Evolutionary conservation across 2,888 invertebrate genomes (phyloP), one percentile per base, ranked within the genome.

Genomic region (Perizoma flavofasciatum): DNA sequence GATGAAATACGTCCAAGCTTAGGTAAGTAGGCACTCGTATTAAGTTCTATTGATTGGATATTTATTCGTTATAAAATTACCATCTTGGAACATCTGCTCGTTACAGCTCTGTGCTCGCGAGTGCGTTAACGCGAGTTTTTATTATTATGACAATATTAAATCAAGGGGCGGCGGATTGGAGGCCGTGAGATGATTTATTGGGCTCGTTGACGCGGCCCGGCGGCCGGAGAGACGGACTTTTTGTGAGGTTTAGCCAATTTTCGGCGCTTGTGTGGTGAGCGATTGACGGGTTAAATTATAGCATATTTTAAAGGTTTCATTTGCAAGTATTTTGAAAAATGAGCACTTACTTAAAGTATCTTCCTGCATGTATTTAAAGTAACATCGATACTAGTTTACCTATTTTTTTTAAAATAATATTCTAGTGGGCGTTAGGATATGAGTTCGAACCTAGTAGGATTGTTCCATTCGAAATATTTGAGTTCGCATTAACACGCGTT

Each of bases 61-160:
- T 52, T 51, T 41, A 43, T 47, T 50, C 50, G 4, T 7, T 56
- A 49, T 22, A 5, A 37, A 3, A 6, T 52, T 58, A 45, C 32
- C 40, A 44, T 49, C 53, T 55, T 65, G 69, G 57, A 67, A 57
- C 55, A 48, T 74, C 70, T 74, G 69, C 60, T 51, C 32, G 55
- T 56, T 49, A 54, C 53, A 48, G 57, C 59, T 65, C 63, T 63
- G 53, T 74, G 67, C 54, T 48, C 55, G 64, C 67, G 75, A 63
- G 67, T 61, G 75, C 80, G 79, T 81, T 85, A 85, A 83, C 85
- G 82, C 72, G 77, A 67, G 83, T 88, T 88, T 88, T 87, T 86
- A 83, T 86, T 83, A 82, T 83, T 80, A 85, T 83, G 87, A 88
- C 83, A 88, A 87, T 85, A 88, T 88, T 88, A 88, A 88, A 87